Base-by-base conservation (phyloP, 2,888 invertebrate genomes). In the Drosophila maculinotata region DNA sequence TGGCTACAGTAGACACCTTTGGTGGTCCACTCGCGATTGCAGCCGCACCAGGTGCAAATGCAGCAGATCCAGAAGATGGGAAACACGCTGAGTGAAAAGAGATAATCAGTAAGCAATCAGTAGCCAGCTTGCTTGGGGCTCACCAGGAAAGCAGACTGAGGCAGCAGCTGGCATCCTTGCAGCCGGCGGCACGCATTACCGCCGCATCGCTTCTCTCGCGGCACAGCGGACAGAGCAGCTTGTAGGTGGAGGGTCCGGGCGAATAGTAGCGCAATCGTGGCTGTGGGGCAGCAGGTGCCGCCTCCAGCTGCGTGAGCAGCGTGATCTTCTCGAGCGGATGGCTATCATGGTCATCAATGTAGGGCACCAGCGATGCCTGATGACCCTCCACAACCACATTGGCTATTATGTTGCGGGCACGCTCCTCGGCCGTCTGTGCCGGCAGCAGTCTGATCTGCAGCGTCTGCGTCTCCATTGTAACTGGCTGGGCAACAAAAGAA, bases 31-130 rank as follows among this genome's bases (percentile, higher is more conserved):
- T 89, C 89, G 26, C 89, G 81, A 56, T 89, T 88, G 67, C 88
- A 89, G 57, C 90, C 89, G 36, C 88, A 89, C 87, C 90, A 89
- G 36, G 89, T 89, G 76, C 79, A 86, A 14, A 89, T 52, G 54
- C 89, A 90, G 52, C 89, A 90, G 35, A 90, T 62, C 89, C 90
- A 90, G 53, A 90, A 89, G 9, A 90, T 64, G 3, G 90, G 90
- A 57, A 89, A 89, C 3, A 89, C 33, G 44, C 90, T 90, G 47
- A 1, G 41, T 2, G 2, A 2, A 42, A 20, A 14, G 6, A 8
- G 8, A 44, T 44, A n/a, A 8, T 1, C 12, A n/a, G n/a, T 28
- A 30, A n/a, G 30, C 1, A 17, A 20, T n/a, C 6, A 1, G 7
- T 9, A 15, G 26, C 1, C 17, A 20, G 12, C 2, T 20, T 8